Evolutionary conservation across 2,797 vertebrate genomes (phyloP).

Genomic region (Kryptopterus vitreolus): DNA sequence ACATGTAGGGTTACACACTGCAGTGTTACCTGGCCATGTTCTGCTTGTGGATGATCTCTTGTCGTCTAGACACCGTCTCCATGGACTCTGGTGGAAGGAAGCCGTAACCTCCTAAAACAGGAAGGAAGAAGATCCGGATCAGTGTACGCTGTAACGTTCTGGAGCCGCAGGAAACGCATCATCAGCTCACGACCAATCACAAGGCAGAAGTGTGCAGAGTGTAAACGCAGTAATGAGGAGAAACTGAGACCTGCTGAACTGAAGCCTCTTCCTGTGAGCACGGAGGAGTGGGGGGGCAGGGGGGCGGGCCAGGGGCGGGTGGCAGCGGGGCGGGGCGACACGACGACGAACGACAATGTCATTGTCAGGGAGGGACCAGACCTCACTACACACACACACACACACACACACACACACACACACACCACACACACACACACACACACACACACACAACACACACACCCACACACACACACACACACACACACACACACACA

Average conservation of each 20-base stretch:
- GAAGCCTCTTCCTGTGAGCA: constrained; percentile 76
- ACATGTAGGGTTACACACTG: no score
- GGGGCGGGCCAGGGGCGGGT: constrained; percentile 81
- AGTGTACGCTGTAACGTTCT: no score
- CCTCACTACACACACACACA: constrained; percentile 82
- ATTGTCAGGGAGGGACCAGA: constrained; percentile 74
- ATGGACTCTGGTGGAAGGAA: constrained; percentile 88
- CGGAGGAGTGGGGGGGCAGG: constrained; percentile 74
- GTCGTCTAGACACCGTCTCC: constrained; percentile 88
- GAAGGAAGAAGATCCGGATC: not conserved
- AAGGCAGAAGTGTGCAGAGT: no score
- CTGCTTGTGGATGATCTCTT: constrained; percentile 93
- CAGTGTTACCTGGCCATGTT: constrained; percentile 86
- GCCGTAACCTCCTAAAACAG: constrained; percentile 76
- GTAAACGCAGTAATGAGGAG: no score
- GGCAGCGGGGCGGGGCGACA: no score
- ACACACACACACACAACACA: not conserved
- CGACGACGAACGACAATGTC: constrained; percentile 82
- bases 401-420: not conserved
- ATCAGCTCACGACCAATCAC: no score
- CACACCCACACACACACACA: constrained; percentile 4
- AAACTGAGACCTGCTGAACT: constrained; percentile 74
- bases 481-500: constrained; percentile 63
- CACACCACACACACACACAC: constrained; percentile 5
- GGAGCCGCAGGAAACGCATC: no score